A percentile compares a stretch with the other conserved stretches of the same genome.
These are phyloP conservation scores for Ophonus ardosiacus DNA, from an alignment of 2,888 invertebrate species.

Conservation along the genomic window DNA sequence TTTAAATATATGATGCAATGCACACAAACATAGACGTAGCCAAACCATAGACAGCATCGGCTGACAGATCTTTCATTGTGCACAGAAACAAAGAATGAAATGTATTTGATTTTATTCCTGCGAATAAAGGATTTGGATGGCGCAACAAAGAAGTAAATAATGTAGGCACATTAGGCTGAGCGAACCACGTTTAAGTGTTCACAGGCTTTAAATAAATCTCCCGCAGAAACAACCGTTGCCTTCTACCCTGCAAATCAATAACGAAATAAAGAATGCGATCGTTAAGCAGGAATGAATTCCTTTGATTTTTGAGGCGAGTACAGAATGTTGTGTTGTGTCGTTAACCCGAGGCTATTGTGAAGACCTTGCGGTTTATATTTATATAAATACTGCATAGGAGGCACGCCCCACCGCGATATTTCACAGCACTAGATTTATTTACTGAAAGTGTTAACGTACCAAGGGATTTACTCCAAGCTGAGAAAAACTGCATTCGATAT, in stretches of 20 bases:
- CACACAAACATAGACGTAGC: too few relatives aligned
- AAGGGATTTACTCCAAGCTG: not conserved
- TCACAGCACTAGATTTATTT: conserved; percentile 27
- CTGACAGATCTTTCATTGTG: not conserved
- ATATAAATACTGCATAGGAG: conserved; percentile 24
- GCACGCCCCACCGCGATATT: conserved; percentile 14
- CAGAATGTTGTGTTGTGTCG: conserved; percentile 21
- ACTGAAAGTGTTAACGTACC: not conserved
- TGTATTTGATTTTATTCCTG: conserved; percentile 26
- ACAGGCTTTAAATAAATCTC: conserved; percentile 58
- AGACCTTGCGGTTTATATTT: conserved; percentile 29
- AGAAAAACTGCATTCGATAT: not conserved
- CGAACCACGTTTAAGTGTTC: conserved; percentile 55
- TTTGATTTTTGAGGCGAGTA: conserved; percentile 46
- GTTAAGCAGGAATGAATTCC: conserved; percentile 51
- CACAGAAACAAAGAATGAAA: not conserved
- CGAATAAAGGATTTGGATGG: conserved; percentile 47
- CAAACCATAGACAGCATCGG: too few relatives aligned
- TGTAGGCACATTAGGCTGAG: conserved; percentile 59
- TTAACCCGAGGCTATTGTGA: conserved; percentile 40
- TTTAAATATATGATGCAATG: too few relatives aligned
- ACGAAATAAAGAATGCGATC: conserved; percentile 57
- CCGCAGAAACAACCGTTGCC: conserved; percentile 29
- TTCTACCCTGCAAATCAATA: conserved; percentile 53
- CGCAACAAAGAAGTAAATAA: conserved; percentile 61